These are phyloP conservation scores for Lonchura striata DNA, from an alignment of 2,113 vertebrate genomes.

Conservation along the genomic window DNA sequence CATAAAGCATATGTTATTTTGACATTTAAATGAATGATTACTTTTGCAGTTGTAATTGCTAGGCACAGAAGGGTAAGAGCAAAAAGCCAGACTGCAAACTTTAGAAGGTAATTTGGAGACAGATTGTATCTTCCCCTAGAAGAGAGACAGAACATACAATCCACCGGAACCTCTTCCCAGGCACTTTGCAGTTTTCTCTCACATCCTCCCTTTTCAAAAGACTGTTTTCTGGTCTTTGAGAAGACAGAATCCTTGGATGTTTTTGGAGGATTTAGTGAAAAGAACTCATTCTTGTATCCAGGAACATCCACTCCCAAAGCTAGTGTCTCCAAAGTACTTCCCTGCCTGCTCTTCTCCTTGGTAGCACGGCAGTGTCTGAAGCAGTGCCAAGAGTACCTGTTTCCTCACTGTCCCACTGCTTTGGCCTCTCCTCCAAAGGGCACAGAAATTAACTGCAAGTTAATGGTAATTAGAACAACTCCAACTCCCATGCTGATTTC, in stretches of 20 bases:
- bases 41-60: slow-evolving; percentile 17
- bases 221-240: neutral
- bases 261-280: neutral
- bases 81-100: neutral
- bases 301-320: neutral
- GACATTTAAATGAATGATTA: slow-evolving; percentile 23
- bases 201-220: neutral
- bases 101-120: neutral
- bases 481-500: neutral
- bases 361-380: fast-evolving
- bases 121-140: neutral
- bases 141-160: neutral
- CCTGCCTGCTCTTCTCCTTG: neutral
- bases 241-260: neutral
- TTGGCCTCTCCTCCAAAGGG: neutral
- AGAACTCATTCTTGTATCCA: neutral
- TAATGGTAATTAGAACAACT: slow-evolving; percentile 30
- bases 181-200: neutral
- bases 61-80: neutral
- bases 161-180: neutral
- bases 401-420: neutral
- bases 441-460: slow-evolving; percentile 24
- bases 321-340: neutral
- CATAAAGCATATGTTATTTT: slow-evolving; percentile 21
- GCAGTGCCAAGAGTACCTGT: neutral